Evolutionary conservation across 2,888 invertebrate species (phyloP).

Genomic region (Harpalus rufipes): DNA sequence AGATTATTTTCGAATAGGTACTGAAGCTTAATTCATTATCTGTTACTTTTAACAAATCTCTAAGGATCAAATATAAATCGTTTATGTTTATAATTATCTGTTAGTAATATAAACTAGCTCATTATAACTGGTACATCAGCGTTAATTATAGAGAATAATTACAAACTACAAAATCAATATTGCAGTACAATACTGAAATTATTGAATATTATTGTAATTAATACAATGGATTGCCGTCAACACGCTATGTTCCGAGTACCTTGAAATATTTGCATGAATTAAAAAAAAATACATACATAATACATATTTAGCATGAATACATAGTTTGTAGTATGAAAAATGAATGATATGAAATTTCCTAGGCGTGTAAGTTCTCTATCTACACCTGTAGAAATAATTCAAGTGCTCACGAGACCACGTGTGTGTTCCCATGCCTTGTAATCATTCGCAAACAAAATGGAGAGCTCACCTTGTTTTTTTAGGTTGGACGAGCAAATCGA

Average conservation of each 20-base stretch:
- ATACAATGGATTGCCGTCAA: background rate
- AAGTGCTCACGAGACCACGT: background rate
- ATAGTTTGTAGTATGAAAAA: background rate
- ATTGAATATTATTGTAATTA: background rate
- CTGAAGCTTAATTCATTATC: too few species aligned
- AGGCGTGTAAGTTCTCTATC: background rate
- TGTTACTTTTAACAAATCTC: too few species aligned
- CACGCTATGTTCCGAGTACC: background rate
- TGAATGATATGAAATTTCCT: background rate
- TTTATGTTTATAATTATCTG: too few species aligned
- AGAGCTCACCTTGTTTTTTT: background rate
- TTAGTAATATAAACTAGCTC: background rate
- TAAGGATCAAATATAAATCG: too few species aligned
- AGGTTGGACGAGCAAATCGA: background rate
- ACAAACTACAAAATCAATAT: background rate
- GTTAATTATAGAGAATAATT: background rate
- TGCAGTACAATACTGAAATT: background rate
- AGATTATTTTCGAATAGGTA: too few species aligned
- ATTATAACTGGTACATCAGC: background rate
- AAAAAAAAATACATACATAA: too few species aligned
- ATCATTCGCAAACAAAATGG: background rate
- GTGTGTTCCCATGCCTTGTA: slow-evolving; percentile 1
- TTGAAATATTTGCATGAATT: background rate
- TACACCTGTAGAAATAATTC: background rate
- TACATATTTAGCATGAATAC: background rate